Evolutionary conservation across 2,113 vertebrate genomes (phyloP).

Genomic region (Osmerus eperlanus): DNA sequence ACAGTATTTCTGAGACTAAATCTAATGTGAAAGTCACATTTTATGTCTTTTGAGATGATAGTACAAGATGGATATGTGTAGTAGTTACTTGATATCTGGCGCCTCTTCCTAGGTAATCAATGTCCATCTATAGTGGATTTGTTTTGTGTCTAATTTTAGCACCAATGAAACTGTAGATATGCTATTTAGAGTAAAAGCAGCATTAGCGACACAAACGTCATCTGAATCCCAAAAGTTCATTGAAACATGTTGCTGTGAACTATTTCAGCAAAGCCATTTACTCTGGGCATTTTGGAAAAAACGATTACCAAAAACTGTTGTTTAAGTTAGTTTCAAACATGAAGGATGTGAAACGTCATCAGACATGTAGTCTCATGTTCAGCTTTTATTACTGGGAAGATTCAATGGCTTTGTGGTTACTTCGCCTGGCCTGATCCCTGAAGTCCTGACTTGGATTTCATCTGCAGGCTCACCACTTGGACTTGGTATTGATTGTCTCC

Average conservation of each 20-base stretch:
- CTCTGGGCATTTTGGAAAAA: not conserved
- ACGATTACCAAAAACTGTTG: not conserved
- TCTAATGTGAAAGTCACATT: not conserved
- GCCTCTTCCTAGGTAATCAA: conserved; percentile 6
- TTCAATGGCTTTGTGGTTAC: conserved; percentile 52
- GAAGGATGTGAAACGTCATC: conserved; percentile 36
- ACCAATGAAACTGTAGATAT: not conserved
- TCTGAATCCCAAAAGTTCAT: not conserved
- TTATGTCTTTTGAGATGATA: conserved; percentile 13
- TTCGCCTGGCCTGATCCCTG: conserved; percentile 31
- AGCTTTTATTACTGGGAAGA: conserved; percentile 45
- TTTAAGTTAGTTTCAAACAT: conserved; percentile 9
- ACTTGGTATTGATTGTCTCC: conserved; percentile 62
- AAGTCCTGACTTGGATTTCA: conserved; percentile 59
- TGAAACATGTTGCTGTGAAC: not conserved
- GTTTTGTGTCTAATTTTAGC: not conserved
- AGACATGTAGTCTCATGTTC: conserved; percentile 51
- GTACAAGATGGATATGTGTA: conserved; percentile 6
- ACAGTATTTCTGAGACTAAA: not conserved
- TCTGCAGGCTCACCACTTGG: conserved; percentile 35
- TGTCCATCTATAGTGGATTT: conserved; percentile 8
- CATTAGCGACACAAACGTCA: not conserved
- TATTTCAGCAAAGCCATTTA: not conserved
- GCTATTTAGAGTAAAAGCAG: not conserved
- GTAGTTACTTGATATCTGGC: conserved; percentile 33